Evolutionary conservation across 1,140 invertebrate species (phyloP), one percentile per base, ranked within the genome.

Genomic region (Drosophila guanche): DNA sequence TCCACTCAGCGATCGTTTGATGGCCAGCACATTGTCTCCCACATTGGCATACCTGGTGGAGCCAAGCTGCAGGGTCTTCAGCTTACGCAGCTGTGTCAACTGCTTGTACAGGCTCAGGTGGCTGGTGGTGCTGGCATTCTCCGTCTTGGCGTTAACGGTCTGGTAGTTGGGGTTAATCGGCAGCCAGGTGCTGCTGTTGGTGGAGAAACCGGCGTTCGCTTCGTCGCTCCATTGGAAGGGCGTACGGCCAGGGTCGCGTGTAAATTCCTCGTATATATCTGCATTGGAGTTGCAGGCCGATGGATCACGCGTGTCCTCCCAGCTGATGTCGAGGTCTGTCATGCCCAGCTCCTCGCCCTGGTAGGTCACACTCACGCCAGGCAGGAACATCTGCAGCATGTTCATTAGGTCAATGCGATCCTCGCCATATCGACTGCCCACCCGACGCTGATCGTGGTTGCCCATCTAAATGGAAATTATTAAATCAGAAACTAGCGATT

Each of bases 321-420:
- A 91, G 37, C 92, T 93, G 1, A 95, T 92, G 23, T 86, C 93
- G 12, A 92, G 92, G 90, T 97, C 94, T 7, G 93, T 92, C 95
- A 97, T 96, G 1, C 95, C 96, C 55, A 93, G 92, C 20, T 93
- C 92, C 53, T 93, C 90, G 77, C 92, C 94, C 90, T 97, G 93
- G 79, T 97, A 97, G 1, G 95, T 95, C 20, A 96, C 92, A 6
- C 95, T 93, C 4, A 96, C 94, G 0, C 97, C 97, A 0, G 96
- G 95, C 22, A 97, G 79, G 5, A 96, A 77, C 45, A 95, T 91
- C 33, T 94, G 92, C 50, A 97, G 76, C 93, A 96, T 95, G 71
- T 95, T 94, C 81, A 96, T 92, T 3, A 92, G 92, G 90, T 96
- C 95, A 0, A 95, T 93, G 12, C 94, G 90, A 6, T 94, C 90